phyloP scores from a whole-genome alignment of 1,140 invertebrate species.

The Drosophila navojoa region DNA sequence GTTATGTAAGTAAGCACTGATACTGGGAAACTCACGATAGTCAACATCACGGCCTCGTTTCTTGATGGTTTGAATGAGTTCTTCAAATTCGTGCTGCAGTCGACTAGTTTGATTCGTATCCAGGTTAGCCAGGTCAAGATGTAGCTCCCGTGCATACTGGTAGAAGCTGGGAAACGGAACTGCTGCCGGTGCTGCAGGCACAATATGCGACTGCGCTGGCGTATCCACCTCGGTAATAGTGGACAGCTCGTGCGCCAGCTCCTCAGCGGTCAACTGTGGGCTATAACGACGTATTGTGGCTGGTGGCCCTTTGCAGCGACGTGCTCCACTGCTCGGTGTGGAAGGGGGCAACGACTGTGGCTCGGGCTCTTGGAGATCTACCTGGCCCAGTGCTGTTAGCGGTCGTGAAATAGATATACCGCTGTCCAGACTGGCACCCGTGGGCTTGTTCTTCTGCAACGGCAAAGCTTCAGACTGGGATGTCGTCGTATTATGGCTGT shows the following conservation, averaged over 20 bases:
- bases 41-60: constrained; percentile 15
- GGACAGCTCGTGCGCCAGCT: constrained; percentile 75
- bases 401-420: constrained; percentile 76
- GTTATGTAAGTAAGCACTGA: constrained; percentile 65
- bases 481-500: constrained; percentile 38
- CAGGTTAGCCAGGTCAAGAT: constrained; percentile 57
- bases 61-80: constrained; percentile 51
- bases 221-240: constrained; percentile 82
- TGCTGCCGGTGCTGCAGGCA: constrained; percentile 29
- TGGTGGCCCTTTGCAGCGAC: constrained; percentile 49
- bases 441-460: constrained; percentile 70
- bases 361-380: constrained; percentile 52
- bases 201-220: constrained; percentile 70
- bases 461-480: constrained; percentile 60
- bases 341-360: constrained; percentile 49
- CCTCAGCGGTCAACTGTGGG: constrained; percentile 73
- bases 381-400: constrained; percentile 63
- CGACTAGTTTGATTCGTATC: constrained; percentile 56
- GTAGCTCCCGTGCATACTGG: constrained; percentile 66
- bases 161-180: constrained; percentile 77
- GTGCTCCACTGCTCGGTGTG: constrained; percentile 18
- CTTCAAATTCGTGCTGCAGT: constrained; percentile 61
- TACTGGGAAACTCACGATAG: constrained; percentile 75
- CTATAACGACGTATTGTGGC: constrained; percentile 75
- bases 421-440: constrained; percentile 73